Conservation (phyloP, 2,888 invertebrate genomes). For the Tholera decimalis region DNA sequence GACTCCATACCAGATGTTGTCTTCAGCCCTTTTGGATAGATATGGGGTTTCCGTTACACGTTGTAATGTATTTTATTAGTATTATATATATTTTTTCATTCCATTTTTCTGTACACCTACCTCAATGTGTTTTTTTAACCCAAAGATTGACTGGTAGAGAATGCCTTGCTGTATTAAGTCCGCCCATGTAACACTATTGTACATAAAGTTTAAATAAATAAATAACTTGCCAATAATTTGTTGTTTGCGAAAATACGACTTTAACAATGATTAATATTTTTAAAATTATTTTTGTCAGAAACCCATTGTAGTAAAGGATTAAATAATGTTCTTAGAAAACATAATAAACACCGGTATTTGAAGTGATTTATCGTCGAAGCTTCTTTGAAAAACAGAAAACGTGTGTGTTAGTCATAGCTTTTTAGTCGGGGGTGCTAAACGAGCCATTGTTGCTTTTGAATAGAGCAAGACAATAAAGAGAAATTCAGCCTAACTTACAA, state of each 20-base stretch:
- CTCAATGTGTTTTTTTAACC: too few relatives aligned
- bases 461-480: neutral
- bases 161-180: too few relatives aligned
- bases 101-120: too few relatives aligned
- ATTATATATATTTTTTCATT: too few relatives aligned
- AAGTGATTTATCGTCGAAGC: slow-evolving; percentile 12
- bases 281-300: neutral
- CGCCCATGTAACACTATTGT: too few relatives aligned
- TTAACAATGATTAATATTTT: neutral
- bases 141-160: too few relatives aligned
- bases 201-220: too few relatives aligned
- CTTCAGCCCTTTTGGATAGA: too few relatives aligned
- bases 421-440: neutral
- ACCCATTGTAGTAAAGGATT: slow-evolving; percentile 11
- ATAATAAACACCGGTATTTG: neutral
- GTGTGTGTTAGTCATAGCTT: neutral
- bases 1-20: too few relatives aligned
- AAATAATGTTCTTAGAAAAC: slow-evolving; percentile 10
- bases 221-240: too few relatives aligned
- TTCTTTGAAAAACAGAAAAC: neutral
- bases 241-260: neutral
- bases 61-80: too few relatives aligned
- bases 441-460: neutral
- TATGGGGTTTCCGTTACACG: too few relatives aligned
- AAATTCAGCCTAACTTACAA: neutral